A percentile compares a stretch with the other conserved stretches of the same genome.
phyloP scores from a whole-genome alignment of 2,797 vertebrate species.

The Macropus fuliginosus region DNA sequence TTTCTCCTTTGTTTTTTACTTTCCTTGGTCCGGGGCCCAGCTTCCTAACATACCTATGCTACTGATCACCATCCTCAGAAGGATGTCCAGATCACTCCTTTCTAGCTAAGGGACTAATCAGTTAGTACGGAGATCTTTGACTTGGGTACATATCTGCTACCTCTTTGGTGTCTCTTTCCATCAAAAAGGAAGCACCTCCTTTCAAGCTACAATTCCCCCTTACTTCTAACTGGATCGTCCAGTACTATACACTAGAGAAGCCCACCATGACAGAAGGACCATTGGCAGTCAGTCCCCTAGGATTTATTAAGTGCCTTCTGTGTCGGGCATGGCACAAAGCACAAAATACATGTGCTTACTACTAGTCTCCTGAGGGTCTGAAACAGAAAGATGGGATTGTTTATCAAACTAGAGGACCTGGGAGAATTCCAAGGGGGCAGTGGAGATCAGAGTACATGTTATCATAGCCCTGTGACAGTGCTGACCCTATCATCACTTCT shows the following conservation, averaged over 20 bases:
- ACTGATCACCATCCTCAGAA: neutral
- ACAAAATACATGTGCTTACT: neutral
- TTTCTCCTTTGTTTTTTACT: neutral
- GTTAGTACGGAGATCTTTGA: neutral
- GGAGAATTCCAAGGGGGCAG: neutral
- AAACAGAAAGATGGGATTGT: neutral
- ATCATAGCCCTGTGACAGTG: neutral
- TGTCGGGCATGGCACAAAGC: neutral
- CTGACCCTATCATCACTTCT: neutral
- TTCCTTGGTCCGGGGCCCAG: neutral
- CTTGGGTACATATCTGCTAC: neutral
- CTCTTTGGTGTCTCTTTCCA: neutral
- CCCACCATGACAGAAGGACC: neutral
- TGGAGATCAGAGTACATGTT: neutral
- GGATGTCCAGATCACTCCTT: neutral
- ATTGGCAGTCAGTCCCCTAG: neutral
- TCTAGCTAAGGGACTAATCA: neutral
- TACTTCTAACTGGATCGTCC: neutral
- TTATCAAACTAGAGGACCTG: slow-evolving; percentile 33
- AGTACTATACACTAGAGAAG: neutral
- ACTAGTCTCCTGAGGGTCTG: neutral
- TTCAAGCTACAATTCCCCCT: neutral
- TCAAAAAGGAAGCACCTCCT: neutral
- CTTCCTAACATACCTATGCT: neutral
- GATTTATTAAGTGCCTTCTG: neutral